Percentiles rank a stretch among this genome's conserved stretches.
phyloP scores from a whole-genome alignment of 92 coral and sea anemone genomes.

The Hydrozoanthus gracilis region DNA sequence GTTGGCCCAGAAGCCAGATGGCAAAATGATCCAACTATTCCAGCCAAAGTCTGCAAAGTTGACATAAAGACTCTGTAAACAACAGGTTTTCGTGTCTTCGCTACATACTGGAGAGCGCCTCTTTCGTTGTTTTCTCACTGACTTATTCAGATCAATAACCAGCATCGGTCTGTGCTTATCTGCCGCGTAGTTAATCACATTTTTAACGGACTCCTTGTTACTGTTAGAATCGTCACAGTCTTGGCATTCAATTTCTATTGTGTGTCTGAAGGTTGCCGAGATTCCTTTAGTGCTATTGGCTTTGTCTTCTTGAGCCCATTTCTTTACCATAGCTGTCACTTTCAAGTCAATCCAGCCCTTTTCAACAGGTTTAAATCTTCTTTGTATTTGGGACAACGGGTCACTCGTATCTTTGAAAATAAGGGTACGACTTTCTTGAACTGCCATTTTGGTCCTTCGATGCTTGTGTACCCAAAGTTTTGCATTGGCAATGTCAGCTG shows the following conservation, averaged over 20 bases:
- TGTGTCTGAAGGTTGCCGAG: slow-evolving; percentile 16
- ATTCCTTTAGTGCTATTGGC: slow-evolving; percentile 33
- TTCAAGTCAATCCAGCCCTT: slow-evolving; percentile 59
- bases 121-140: slow-evolving; percentile 36
- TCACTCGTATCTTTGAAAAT: neutral
- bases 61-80: slow-evolving; percentile 60
- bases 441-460: neutral
- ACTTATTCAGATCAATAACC: slow-evolving; percentile 55
- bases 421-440: slow-evolving; percentile 1
- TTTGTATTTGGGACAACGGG: neutral
- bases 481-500: neutral
- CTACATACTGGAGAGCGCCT: slow-evolving; percentile 60
- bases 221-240: slow-evolving; percentile 32
- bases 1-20: slow-evolving; percentile 67
- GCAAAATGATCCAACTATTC: slow-evolving; percentile 74
- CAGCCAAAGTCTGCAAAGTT: slow-evolving; percentile 71
- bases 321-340: slow-evolving; percentile 44
- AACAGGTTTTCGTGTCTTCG: slow-evolving; percentile 53
- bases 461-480: slow-evolving; percentile 32
- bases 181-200: slow-evolving; percentile 50
- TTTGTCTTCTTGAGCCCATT: slow-evolving; percentile 57
- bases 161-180: slow-evolving; percentile 70
- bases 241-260: slow-evolving; percentile 60
- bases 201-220: neutral
- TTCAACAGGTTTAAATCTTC: slow-evolving; percentile 26